These are phyloP conservation scores for Felis chaus DNA, from an alignment of 2,113 vertebrate species.

Conservation along the genomic window DNA sequence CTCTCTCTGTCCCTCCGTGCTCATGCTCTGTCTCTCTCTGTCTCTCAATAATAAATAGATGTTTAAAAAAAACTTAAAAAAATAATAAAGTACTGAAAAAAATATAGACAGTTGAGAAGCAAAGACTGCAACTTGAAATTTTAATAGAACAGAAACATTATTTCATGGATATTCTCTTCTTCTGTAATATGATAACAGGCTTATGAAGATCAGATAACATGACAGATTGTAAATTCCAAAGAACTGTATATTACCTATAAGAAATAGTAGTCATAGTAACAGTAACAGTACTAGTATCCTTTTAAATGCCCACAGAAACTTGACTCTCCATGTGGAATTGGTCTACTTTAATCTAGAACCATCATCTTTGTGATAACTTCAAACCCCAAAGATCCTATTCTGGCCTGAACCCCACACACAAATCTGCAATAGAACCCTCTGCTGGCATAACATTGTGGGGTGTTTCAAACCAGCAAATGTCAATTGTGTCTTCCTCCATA, in stretches of 20 bases:
- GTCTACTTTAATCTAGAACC: background rate
- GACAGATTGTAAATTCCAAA: background rate
- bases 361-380: background rate
- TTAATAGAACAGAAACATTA: background rate
- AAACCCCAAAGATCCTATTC: background rate
- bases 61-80: no score
- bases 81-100: slow-evolving; percentile 29
- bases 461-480: background rate
- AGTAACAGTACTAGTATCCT: background rate
- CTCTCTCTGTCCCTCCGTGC: no score
- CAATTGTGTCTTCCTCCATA: background rate
- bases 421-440: background rate
- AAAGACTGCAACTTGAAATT: slow-evolving; percentile 33
- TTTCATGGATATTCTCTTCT: background rate
- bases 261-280: background rate
- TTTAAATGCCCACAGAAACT: background rate
- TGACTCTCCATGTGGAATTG: background rate
- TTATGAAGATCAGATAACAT: background rate
- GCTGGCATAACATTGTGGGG: background rate
- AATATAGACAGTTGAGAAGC: slow-evolving; percentile 8
- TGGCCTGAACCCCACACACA: background rate
- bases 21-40: no score
- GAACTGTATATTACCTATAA: background rate
- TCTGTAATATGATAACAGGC: background rate
- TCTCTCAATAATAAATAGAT: no score